Conservation (phyloP, 1,140 invertebrate genomes). For the Drosophila bifasciata region DNA sequence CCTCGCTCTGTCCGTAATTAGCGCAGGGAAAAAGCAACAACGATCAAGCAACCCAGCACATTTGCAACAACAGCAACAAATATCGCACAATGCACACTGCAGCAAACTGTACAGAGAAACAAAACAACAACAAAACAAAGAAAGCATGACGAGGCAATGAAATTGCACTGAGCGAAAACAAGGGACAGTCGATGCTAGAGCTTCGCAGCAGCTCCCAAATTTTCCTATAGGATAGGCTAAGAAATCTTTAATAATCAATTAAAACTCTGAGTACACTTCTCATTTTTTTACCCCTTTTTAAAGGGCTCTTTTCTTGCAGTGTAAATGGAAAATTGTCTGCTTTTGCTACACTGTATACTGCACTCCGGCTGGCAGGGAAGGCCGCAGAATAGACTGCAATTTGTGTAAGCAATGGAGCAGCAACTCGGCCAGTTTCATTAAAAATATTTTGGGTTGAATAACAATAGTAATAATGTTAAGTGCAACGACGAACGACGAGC, state of each 20-base stretch:
- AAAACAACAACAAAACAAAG: conserved; percentile 80
- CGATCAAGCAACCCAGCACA: not conserved
- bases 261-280: too few relatives aligned
- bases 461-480: conserved; percentile 77
- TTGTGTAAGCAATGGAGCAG: conserved; percentile 75
- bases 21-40: conserved; percentile 72
- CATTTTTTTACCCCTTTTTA: too few relatives aligned
- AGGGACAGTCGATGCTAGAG: conserved; percentile 2
- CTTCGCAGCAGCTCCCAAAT: too few relatives aligned
- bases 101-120: conserved; percentile 64
- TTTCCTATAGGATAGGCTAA: too few relatives aligned
- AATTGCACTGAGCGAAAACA: conserved; percentile 29
- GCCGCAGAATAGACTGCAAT: conserved; percentile 78
- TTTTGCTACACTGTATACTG: conserved; percentile 33
- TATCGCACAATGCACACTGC: conserved; percentile 75
- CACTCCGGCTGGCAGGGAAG: conserved; percentile 31
- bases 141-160: conserved; percentile 72
- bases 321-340: conserved; percentile 30
- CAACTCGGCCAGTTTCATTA: conserved; percentile 78
- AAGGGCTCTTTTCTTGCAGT: conserved; percentile 25
- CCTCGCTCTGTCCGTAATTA: conserved; percentile 65
- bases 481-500: conserved; percentile 38
- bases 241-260: too few relatives aligned
- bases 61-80: conserved; percentile 48
- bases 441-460: conserved; percentile 81